Base-by-base conservation (phyloP, 2,888 invertebrate species). In the Cabera pusaria region DNA sequence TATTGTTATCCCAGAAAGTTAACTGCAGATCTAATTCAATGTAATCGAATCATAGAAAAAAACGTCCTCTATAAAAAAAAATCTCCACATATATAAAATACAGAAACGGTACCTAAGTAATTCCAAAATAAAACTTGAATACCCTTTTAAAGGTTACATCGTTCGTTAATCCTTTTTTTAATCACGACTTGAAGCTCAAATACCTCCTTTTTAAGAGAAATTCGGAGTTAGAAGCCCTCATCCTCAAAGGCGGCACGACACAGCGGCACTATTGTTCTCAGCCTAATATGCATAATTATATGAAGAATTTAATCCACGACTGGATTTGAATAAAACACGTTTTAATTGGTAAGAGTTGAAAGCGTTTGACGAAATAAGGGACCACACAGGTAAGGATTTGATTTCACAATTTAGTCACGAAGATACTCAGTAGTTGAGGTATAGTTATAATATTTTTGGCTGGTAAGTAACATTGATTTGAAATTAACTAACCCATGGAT, bases 321-420 rank as follows among this genome's bases (percentile, higher is more conserved):
- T 26, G 22, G 24, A 14, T 38, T 40, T 37, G 8, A 43, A 42
- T 47, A 39, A 33, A 43, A 41, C 32, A 37, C 33, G 37, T 33
- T 50, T 45, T 47, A 49, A 52, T 52, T 52, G 45, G 52, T 40
- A 22, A 40, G 22, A 23, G 14, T 23, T 14, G 24, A 24, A 29
- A 32, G 32, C 31, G n/a, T 51, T 52, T 48, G 49, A 52, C 49
- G 34, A 44, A 44, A 48, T 48, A 44, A 14, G 29, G 28, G 61
- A 61, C 63, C 65, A 64, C 74, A 73, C 73, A 71, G 19, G 54
- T 56, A 55, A 41, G 46, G 51, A 57, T 57, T 47, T 26, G 43
- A 35, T 72, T 69, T 63, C 62, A 59, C 56, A 64, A 63, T 45
- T 21, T 34, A 55, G 52, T 61, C 67, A 65, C 63, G 66, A n/a